These are phyloP conservation scores for Aspidiotus rigidus DNA, from an alignment of 2,888 invertebrate species.

Conservation along the genomic window DNA sequence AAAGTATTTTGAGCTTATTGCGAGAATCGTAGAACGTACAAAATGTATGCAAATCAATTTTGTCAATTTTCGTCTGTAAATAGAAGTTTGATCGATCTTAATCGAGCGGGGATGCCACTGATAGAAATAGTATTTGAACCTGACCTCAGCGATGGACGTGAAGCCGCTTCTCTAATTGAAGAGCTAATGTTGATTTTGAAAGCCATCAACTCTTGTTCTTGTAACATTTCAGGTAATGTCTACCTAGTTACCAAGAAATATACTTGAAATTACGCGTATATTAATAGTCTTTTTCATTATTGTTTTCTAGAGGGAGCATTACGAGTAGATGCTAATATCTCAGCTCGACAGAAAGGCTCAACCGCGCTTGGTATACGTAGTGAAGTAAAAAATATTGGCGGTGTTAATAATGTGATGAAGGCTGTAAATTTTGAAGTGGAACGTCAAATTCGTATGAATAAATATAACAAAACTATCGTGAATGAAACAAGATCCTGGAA, in stretches of 20 bases:
- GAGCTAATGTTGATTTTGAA: slow-evolving; percentile 76
- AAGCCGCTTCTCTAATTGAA: slow-evolving; percentile 84
- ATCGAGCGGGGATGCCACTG: slow-evolving; percentile 84
- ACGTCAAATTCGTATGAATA: slow-evolving; percentile 64
- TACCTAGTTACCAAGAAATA: not conserved
- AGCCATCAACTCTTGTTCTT: slow-evolving; percentile 72
- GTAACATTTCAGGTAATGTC: slow-evolving; percentile 75
- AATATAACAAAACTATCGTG: slow-evolving; percentile 57
- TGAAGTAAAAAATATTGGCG: slow-evolving; percentile 94
- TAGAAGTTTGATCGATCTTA: slow-evolving; percentile 81
- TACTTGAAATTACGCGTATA: not conserved
- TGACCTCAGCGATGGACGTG: slow-evolving; percentile 77
- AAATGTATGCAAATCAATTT: no score
- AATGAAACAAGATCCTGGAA: slow-evolving; percentile 93
- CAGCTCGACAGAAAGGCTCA: slow-evolving; percentile 63
- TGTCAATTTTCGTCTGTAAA: slow-evolving; percentile 34
- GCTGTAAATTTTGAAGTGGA: slow-evolving; percentile 84
- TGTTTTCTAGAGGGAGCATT: slow-evolving; percentile 70
- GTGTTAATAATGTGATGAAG: slow-evolving; percentile 70
- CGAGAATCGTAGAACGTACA: no score
- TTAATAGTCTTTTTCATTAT: not conserved
- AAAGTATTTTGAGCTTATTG: slow-evolving; percentile 39
- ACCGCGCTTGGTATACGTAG: slow-evolving; percentile 67
- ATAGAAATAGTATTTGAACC: slow-evolving; percentile 97
- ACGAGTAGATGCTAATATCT: slow-evolving; percentile 94